A percentile compares a stretch with the other conserved stretches of the same genome.
Conservation (phyloP, 2,113 vertebrate species). For the Spea bombifrons region DNA sequence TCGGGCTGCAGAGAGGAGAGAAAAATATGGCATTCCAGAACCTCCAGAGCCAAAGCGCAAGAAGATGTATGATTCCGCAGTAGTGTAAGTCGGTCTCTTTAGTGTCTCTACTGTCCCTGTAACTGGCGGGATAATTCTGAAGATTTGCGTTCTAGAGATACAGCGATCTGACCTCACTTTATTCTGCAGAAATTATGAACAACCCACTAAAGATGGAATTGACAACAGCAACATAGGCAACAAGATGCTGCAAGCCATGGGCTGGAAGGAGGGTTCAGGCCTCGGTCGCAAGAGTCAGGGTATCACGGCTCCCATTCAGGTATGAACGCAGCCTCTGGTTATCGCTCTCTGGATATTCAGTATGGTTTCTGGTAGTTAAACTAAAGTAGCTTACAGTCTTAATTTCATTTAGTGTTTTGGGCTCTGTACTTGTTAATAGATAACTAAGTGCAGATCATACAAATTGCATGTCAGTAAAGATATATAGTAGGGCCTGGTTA, state of each 20-base stretch:
- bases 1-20: slow-evolving; percentile 90
- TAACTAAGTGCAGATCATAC: too few relatives aligned
- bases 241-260: slow-evolving; percentile 99
- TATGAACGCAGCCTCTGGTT: slow-evolving; percentile 53
- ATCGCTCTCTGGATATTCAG: too few relatives aligned
- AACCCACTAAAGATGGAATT: slow-evolving; percentile 95
- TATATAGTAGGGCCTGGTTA: too few relatives aligned
- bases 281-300: slow-evolving; percentile 95
- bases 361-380: too few relatives aligned
- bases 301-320: slow-evolving; percentile 95
- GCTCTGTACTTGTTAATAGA: too few relatives aligned
- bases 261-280: slow-evolving; percentile 95
- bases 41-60: slow-evolving; percentile 94
- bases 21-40: slow-evolving; percentile 96
- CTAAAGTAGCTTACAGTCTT: too few relatives aligned
- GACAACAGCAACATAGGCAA: slow-evolving; percentile 97
- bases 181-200: slow-evolving; percentile 85
- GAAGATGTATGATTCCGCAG: slow-evolving; percentile 84
- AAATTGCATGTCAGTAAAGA: too few relatives aligned
- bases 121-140: not conserved
- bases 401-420: too few relatives aligned
- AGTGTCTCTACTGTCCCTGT: not conserved
- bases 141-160: not conserved
- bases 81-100: slow-evolving; percentile 70
- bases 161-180: too few relatives aligned